Percentiles rank a stretch among this genome's conserved stretches.
phyloP scores from a whole-genome alignment of 2,888 invertebrate species.

The Labia minor region DNA sequence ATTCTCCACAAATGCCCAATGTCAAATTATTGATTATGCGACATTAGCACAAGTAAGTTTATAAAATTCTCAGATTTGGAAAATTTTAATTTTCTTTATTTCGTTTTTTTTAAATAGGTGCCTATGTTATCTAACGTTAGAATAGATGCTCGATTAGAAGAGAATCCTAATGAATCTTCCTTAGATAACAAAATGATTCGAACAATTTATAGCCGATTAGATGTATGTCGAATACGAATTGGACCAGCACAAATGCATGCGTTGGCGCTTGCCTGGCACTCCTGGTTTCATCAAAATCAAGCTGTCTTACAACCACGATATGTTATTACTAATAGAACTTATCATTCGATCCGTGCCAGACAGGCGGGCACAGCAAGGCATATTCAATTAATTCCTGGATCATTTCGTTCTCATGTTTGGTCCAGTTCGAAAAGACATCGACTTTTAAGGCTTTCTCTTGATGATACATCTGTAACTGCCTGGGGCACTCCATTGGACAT shows the following conservation, averaged over 20 bases:
- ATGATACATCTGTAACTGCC: neutral
- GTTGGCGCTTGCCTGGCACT: neutral
- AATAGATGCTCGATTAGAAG: neutral
- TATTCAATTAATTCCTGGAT: neutral
- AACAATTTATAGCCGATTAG: neutral
- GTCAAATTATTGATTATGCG: neutral
- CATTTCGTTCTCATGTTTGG: neutral
- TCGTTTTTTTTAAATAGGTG: neutral
- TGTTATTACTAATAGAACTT: neutral
- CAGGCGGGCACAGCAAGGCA: neutral
- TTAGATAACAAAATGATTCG: neutral
- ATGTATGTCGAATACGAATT: neutral
- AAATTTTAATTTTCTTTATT: neutral
- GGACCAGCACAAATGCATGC: neutral
- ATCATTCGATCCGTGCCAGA: neutral
- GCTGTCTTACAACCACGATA: neutral
- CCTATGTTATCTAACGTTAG: neutral
- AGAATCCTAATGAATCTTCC: neutral
- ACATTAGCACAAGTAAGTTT: neutral
- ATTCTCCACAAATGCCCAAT: neutral
- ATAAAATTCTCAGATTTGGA: too few species aligned
- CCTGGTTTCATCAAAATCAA: neutral
- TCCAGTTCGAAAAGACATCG: neutral
- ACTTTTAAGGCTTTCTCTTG: neutral
- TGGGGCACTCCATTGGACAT: neutral